These are phyloP conservation scores for Drosophila dunni DNA, from an alignment of 1,140 invertebrate species.

Conservation along the genomic window DNA sequence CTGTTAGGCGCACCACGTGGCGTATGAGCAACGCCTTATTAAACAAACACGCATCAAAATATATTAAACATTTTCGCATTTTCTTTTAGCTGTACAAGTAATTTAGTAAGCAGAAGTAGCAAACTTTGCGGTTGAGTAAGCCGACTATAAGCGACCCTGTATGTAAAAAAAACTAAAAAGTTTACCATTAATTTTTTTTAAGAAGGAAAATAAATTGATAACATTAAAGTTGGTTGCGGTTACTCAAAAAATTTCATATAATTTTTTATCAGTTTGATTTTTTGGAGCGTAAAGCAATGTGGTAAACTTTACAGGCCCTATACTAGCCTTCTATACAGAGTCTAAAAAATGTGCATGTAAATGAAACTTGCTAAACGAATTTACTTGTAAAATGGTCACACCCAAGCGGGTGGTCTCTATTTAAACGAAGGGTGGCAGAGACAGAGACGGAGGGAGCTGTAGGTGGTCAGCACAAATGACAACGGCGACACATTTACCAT, in stretches of 20 bases:
- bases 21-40: constrained; percentile 75
- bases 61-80: constrained; percentile 29
- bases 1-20: constrained; percentile 59
- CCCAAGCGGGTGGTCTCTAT: constrained; percentile 32
- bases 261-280: too few species aligned
- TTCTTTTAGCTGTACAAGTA: constrained; percentile 13
- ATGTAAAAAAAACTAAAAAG: too few species aligned
- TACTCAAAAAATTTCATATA: too few species aligned
- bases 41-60: constrained; percentile 37
- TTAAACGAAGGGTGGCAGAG: not conserved
- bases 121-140: too few species aligned
- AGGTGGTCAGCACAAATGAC: constrained; percentile 40
- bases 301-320: too few species aligned
- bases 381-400: constrained; percentile 71
- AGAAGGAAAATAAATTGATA: too few species aligned
- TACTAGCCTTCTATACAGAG: too few species aligned
- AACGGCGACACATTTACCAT: constrained; percentile 61
- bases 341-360: constrained; percentile 40
- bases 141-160: too few species aligned
- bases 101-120: constrained; percentile 17
- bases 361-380: constrained; percentile 74
- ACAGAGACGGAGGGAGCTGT: constrained; percentile 23
- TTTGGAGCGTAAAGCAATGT: too few species aligned
- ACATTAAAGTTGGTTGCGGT: too few species aligned
- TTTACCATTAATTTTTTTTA: too few species aligned